Conservation (phyloP, 2,888 invertebrate species). For the Drosophila multiciliata region DNA sequence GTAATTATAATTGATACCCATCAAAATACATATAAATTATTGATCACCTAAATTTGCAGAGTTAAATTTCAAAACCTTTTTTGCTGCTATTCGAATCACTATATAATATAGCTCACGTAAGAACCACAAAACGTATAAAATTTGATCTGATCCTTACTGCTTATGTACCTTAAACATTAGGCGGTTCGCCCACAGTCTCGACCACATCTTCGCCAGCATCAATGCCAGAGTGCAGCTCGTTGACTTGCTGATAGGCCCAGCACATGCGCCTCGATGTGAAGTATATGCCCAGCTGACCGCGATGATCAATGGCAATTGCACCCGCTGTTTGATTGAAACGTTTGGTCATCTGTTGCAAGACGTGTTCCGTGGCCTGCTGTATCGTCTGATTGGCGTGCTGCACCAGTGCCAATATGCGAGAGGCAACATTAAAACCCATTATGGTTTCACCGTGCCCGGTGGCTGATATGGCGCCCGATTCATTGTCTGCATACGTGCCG, state of each 20-base stretch:
- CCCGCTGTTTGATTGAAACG: constrained; percentile 90
- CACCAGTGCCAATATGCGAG: constrained; percentile 89
- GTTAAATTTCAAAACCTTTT: too few relatives aligned
- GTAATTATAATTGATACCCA: neutral
- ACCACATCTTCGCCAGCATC: constrained; percentile 85
- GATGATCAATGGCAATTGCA: constrained; percentile 89
- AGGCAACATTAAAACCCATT: constrained; percentile 90
- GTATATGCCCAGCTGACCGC: constrained; percentile 88
- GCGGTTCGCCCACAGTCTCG: constrained; percentile 32
- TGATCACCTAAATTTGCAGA: neutral
- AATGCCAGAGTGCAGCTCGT: constrained; percentile 87
- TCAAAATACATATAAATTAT: neutral
- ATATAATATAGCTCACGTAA: neutral
- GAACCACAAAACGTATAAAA: neutral
- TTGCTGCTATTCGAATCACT: too few relatives aligned
- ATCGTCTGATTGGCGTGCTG: constrained; percentile 86
- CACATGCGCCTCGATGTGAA: constrained; percentile 90
- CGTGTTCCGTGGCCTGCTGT: constrained; percentile 87
- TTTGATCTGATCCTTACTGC: neutral
- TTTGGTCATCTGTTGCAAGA: constrained; percentile 89
- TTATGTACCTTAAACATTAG: neutral
- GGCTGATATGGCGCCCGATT: constrained; percentile 90
- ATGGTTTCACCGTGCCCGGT: constrained; percentile 94
- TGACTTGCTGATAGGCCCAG: constrained; percentile 88
- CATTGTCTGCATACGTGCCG: constrained; percentile 91